phyloP scores from a whole-genome alignment of 2,888 invertebrate species.

The Macrophya alboannulata region DNA sequence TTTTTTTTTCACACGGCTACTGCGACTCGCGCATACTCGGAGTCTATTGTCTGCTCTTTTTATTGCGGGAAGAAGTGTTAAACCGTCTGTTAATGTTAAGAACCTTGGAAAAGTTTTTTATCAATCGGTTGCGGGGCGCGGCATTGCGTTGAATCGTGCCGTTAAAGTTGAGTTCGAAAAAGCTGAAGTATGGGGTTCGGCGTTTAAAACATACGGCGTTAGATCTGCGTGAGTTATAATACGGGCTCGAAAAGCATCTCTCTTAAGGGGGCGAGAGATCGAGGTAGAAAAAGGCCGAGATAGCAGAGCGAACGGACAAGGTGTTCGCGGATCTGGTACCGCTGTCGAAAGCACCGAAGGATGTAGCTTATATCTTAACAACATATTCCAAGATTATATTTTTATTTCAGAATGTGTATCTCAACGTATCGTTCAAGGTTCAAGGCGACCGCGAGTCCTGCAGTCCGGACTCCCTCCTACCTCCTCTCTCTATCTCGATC shows the following conservation, averaged over 20 bases:
- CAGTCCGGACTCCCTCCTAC: no score
- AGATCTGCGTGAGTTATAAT: constrained; percentile 48
- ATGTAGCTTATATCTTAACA: constrained; percentile 67
- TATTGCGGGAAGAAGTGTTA: constrained; percentile 15
- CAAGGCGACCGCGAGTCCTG: constrained; percentile 11
- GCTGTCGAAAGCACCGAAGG: constrained; percentile 64
- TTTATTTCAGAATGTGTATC: constrained; percentile 45
- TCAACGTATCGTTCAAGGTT: constrained; percentile 38
- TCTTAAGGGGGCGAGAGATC: constrained; percentile 38
- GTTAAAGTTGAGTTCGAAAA: constrained; percentile 23
- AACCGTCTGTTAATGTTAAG: constrained; percentile 21
- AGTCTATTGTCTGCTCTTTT: constrained; percentile 15
- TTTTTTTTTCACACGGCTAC: constrained; percentile 11
- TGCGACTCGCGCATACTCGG: not conserved
- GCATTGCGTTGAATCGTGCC: not conserved
- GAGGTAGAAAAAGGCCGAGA: constrained; percentile 46
- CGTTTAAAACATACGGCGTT: constrained; percentile 41
- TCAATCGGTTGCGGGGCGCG: constrained; percentile 36
- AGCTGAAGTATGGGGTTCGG: constrained; percentile 37
- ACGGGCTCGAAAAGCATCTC: constrained; percentile 41
- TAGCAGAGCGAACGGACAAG: constrained; percentile 48
- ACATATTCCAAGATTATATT: constrained; percentile 62
- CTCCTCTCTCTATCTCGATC: constrained; percentile 37
- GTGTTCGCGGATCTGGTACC: constrained; percentile 56
- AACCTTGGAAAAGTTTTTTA: constrained; percentile 35